Base-by-base conservation (phyloP, 2,113 vertebrate species). In the Pontoporia blainvillei region DNA sequence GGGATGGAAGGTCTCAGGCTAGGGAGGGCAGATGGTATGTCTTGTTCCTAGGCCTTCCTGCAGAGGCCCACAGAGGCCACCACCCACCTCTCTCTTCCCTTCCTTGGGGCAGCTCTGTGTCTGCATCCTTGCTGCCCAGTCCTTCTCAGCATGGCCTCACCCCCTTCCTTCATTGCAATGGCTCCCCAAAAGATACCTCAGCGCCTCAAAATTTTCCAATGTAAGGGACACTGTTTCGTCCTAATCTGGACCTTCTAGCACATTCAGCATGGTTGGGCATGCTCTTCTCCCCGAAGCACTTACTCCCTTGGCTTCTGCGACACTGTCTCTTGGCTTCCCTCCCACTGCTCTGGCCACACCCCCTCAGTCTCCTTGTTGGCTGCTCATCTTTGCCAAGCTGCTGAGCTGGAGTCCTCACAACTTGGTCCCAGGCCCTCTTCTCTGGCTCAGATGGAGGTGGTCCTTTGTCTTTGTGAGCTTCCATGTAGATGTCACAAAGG, bases 211-310 rank as follows among this genome's bases (percentile, higher is more conserved):
- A 46, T 29, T 61, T 44, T 62, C 39, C 15, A 46, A 4, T 9
- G 4, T 8, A 1, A 46, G 12, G 49, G 87, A 15, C 20, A 34
- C 10, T 10, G 34, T 41, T 36, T 18, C 3, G 20, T 76, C 25
- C 41, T 82, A 25, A 20, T 4, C 39, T 34, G 52, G 84, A 44
- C 44, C 62, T 91, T 62, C n/a, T 8, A n/a, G 59, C 20, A 18
- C 1, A 1, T 59, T 39, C 1, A 27, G 23, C 59, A 2, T 2
- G 2, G 27, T 0, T 27, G 49, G 62, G 39, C 2, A 3, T 1
- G 15, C n/a, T 44, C 54, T 49, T n/a, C 8, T 73, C 57, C 10
- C 3, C 15, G 27, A 81, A 73, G 49, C 3, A 0, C 41, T 29
- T 4, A 21, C 52, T 54, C 64, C 64, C 15, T 15, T 25, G 75